A percentile compares a stretch with the other conserved stretches of the same genome.
These are phyloP conservation scores for Nyleta sp. DNA, from an alignment of 2,888 invertebrate species.

Conservation along the genomic window DNA sequence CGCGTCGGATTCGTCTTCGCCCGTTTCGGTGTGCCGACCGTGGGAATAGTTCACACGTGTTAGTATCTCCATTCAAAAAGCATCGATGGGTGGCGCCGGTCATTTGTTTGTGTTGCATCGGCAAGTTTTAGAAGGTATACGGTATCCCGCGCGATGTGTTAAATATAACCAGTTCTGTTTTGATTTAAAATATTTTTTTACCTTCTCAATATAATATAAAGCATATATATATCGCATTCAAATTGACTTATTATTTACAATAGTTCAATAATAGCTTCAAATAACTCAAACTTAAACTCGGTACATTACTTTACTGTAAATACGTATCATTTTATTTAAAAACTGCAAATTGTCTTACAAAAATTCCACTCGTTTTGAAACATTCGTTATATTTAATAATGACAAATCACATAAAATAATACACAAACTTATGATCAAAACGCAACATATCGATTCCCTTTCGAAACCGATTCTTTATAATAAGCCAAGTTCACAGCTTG, in stretches of 20 bases:
- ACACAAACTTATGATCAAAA: slow-evolving; percentile 8
- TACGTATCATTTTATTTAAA: no score
- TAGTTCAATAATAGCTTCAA: no score
- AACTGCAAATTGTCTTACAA: neutral
- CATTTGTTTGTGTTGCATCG: neutral
- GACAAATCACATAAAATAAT: slow-evolving; percentile 4
- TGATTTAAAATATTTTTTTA: neutral
- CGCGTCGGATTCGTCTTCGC: no score
- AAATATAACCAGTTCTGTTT: neutral
- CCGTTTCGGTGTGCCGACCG: neutral
- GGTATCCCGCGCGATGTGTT: neutral
- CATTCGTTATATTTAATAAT: slow-evolving; percentile 1
- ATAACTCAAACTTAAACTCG: no score
- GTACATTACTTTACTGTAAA: no score
- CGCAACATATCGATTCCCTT: slow-evolving; percentile 12
- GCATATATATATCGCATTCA: no score
- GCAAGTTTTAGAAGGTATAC: neutral
- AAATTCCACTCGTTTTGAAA: neutral
- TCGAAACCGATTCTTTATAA: slow-evolving; percentile 11
- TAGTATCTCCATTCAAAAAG: neutral
- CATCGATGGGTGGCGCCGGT: neutral
- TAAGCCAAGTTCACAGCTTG: slow-evolving; percentile 1
- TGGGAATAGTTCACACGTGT: neutral
- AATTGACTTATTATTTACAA: no score
- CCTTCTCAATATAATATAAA: neutral